phyloP scores from a whole-genome alignment of 2,888 invertebrate genomes.

The Petrophora chlorosata region DNA sequence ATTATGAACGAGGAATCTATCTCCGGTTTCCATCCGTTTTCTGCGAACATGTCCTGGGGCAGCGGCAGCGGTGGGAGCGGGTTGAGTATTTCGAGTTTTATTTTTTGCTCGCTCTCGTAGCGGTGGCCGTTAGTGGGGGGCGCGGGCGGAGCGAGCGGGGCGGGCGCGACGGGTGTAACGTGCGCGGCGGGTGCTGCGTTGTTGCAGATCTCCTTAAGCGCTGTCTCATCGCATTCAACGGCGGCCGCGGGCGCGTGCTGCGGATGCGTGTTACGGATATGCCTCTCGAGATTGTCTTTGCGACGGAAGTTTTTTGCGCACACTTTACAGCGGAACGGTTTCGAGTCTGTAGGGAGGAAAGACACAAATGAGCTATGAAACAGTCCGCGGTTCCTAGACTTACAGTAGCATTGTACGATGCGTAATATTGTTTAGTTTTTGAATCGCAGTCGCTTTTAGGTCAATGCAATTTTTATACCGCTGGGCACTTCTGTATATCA shows the following conservation, averaged over 20 bases:
- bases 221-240: constrained; percentile 63
- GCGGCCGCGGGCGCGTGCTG: constrained; percentile 64
- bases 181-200: too few relatives aligned
- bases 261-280: constrained; percentile 90
- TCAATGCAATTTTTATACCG: too few relatives aligned
- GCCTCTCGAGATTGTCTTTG: constrained; percentile 91
- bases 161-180: too few relatives aligned
- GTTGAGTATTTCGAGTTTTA: constrained; percentile 60
- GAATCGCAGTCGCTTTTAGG: too few relatives aligned
- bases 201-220: constrained; percentile 43
- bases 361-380: not conserved
- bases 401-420: not conserved
- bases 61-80: constrained; percentile 68
- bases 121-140: constrained; percentile 7
- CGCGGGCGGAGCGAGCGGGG: too few relatives aligned
- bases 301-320: constrained; percentile 89
- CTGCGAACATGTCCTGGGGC: constrained; percentile 58
- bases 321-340: constrained; percentile 88
- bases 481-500: too few relatives aligned
- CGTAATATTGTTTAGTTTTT: too few relatives aligned
- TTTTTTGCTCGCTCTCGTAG: constrained; percentile 50
- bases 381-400: not conserved
- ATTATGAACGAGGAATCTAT: constrained; percentile 71
- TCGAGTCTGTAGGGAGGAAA: constrained; percentile 77
- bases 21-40: constrained; percentile 29